These are phyloP conservation scores for Dynastes maya DNA, from an alignment of 2,888 invertebrate genomes.

Conservation along the genomic window DNA sequence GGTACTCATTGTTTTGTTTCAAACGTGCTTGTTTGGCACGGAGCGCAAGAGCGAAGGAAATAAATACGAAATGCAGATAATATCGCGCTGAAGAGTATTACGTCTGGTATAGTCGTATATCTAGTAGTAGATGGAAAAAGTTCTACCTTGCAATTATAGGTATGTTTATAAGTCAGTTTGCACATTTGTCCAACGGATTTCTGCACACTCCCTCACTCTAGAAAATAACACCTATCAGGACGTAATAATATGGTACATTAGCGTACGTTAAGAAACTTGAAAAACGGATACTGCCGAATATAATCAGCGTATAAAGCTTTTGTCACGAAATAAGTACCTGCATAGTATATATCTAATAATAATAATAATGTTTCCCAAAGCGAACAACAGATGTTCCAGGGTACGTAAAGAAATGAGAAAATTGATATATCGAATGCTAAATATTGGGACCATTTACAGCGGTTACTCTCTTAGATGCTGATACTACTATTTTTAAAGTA, in stretches of 20 bases:
- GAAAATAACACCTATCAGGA: background rate
- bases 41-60: background rate
- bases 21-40: constrained; percentile 10
- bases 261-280: too few relatives aligned
- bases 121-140: constrained; percentile 3
- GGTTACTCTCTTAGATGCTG: too few relatives aligned
- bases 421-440: too few relatives aligned
- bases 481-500: too few relatives aligned
- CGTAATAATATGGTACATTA: background rate
- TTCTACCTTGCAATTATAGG: constrained; percentile 22
- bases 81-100: background rate
- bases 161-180: background rate
- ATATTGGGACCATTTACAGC: too few relatives aligned
- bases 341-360: too few relatives aligned
- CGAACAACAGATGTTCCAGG: too few relatives aligned
- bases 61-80: constrained; percentile 22
- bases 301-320: too few relatives aligned
- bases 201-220: background rate
- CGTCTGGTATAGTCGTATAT: constrained; percentile 5
- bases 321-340: too few relatives aligned
- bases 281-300: too few relatives aligned
- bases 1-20: background rate
- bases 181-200: background rate
- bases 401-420: too few relatives aligned
- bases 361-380: too few relatives aligned